A percentile compares a stretch with the other conserved stretches of the same genome.
phyloP scores from a whole-genome alignment of 1,140 invertebrate genomes.

The Papilio machaon region DNA sequence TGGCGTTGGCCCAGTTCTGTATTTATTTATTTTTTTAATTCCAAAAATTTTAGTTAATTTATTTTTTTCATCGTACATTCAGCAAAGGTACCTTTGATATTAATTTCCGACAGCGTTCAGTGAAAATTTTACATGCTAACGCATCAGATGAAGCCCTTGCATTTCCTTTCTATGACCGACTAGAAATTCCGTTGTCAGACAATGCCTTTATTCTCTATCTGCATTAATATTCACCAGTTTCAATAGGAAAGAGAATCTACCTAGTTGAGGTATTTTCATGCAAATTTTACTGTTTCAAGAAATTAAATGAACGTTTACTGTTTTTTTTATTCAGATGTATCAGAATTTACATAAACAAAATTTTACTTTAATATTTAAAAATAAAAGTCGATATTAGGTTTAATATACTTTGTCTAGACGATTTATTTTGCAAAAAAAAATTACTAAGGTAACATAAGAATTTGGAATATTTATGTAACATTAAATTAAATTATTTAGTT shows the following conservation, averaged over 20 bases:
- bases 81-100: background rate
- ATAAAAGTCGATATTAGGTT: too few relatives aligned
- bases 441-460: too few relatives aligned
- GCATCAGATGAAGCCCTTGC: constrained; percentile 7
- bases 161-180: constrained; percentile 28
- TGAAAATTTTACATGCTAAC: constrained; percentile 13
- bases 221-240: constrained; percentile 32
- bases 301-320: constrained; percentile 7
- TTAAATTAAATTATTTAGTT: too few relatives aligned
- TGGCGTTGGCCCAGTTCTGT: too few relatives aligned
- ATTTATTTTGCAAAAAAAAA: too few relatives aligned
- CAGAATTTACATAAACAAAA: background rate
- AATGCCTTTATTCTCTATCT: constrained; percentile 35
- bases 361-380: too few relatives aligned
- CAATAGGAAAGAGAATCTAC: constrained; percentile 25
- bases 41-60: too few relatives aligned
- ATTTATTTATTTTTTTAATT: too few relatives aligned
- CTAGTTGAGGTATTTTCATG: constrained; percentile 26
- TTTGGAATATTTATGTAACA: too few relatives aligned
- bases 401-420: too few relatives aligned
- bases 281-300: constrained; percentile 20
- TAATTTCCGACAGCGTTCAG: background rate
- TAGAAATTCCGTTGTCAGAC: constrained; percentile 34
- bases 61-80: background rate
- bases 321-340: background rate